A percentile compares a stretch with the other conserved stretches of the same genome.
Conservation (phyloP, 2,113 vertebrate species). For the Casuarius casuarius region DNA sequence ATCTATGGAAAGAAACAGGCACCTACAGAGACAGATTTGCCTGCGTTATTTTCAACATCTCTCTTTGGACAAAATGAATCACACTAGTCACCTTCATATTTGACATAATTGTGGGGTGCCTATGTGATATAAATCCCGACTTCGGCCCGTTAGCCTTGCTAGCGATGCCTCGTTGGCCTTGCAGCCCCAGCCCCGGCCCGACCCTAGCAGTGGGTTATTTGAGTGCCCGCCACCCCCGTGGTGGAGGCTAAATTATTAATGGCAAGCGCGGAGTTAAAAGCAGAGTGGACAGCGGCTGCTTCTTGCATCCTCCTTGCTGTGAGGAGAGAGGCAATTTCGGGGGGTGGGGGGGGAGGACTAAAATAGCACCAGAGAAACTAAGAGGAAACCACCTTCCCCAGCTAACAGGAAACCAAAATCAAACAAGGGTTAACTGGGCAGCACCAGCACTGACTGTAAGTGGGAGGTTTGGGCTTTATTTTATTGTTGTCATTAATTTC, state of each 20-base stretch:
- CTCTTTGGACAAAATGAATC: background rate
- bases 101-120: background rate
- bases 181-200: background rate
- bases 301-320: background rate
- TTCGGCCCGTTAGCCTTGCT: background rate
- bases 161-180: background rate
- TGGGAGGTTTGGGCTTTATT: constrained; percentile 24
- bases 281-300: background rate
- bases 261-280: background rate
- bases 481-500: constrained; percentile 56
- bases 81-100: background rate
- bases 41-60: background rate
- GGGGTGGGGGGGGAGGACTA: background rate
- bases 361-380: background rate
- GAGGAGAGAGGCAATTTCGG: background rate
- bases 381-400: background rate
- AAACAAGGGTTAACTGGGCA: constrained; percentile 48
- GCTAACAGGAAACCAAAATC: constrained; percentile 6
- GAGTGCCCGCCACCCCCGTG: background rate
- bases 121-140: background rate
- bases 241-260: background rate
- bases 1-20: background rate
- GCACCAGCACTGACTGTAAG: background rate
- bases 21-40: background rate
- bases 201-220: background rate